phyloP scores from a whole-genome alignment of 92 coral and sea anemone species.

The Pocillopora grandis region DNA sequence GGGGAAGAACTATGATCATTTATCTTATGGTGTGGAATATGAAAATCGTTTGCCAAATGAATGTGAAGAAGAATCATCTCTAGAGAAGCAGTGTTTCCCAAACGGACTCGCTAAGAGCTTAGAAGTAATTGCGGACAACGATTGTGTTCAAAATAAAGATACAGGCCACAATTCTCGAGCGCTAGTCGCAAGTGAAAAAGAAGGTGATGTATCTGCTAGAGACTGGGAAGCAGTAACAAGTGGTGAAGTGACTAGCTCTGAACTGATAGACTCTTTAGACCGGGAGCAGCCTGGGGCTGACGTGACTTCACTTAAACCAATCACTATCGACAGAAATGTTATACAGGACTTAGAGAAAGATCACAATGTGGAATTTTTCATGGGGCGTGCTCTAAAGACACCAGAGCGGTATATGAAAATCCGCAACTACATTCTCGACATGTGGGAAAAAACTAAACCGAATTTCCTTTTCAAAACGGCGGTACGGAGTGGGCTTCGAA shows the following conservation, averaged over 20 bases:
- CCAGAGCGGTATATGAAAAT: slow-evolving; percentile 86
- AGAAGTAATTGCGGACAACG: neutral
- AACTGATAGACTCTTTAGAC: slow-evolving; percentile 7
- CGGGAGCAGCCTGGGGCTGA: slow-evolving; percentile 30
- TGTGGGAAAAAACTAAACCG: slow-evolving; percentile 85
- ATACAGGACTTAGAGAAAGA: slow-evolving; percentile 66
- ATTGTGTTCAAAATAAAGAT: neutral
- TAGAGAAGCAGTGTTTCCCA: neutral
- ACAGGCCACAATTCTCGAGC: neutral
- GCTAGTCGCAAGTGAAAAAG: neutral
- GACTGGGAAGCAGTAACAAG: slow-evolving; percentile 26
- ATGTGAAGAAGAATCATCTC: neutral
- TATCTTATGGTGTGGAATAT: neutral
- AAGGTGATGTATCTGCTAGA: neutral
- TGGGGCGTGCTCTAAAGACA: slow-evolving; percentile 84
- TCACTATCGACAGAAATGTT: slow-evolving; percentile 50
- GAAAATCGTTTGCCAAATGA: neutral
- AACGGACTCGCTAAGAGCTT: neutral
- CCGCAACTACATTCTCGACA: slow-evolving; percentile 75
- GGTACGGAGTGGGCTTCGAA: slow-evolving; percentile 73
- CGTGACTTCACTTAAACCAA: neutral
- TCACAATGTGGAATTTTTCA: slow-evolving; percentile 70
- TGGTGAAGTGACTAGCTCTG: slow-evolving; percentile 26
- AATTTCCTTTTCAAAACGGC: slow-evolving; percentile 77
- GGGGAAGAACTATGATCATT: neutral